phyloP scores from a whole-genome alignment of 1,140 invertebrate genomes.

The Aphidius gifuensis region DNA sequence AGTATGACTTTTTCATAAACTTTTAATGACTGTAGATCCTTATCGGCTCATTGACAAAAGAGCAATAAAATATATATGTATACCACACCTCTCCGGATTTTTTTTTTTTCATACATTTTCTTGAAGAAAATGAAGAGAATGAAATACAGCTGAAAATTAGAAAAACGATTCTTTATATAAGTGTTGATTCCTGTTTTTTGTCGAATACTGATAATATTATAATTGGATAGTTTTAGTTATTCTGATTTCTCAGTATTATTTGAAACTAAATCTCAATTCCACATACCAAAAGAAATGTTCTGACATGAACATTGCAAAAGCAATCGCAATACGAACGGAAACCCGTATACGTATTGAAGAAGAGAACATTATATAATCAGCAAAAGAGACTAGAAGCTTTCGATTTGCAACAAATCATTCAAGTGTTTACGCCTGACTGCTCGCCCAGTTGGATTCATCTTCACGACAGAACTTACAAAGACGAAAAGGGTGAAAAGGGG shows the following conservation, averaged over 20 bases:
- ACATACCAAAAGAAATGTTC: too few species aligned
- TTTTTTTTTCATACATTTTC: too few species aligned
- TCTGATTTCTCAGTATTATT: too few species aligned
- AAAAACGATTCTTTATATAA: neutral
- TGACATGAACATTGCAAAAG: too few species aligned
- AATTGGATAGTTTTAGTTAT: too few species aligned
- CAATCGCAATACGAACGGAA: neutral
- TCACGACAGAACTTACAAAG: conserved; percentile 34
- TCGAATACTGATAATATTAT: too few species aligned
- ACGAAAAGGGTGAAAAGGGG: conserved; percentile 1
- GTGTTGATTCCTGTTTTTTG: too few species aligned
- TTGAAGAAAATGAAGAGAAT: too few species aligned
- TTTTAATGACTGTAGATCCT: conserved; percentile 57
- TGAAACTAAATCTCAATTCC: too few species aligned
- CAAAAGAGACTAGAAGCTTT: conserved; percentile 29
- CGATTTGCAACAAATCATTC: conserved; percentile 49
- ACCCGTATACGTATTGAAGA: neutral
- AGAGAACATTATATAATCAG: neutral
- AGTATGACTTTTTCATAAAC: conserved; percentile 55
- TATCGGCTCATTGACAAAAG: conserved; percentile 46
- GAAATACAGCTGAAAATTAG: too few species aligned
- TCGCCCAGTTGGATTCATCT: conserved; percentile 48
- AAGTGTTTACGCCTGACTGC: conserved; percentile 39
- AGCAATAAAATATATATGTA: neutral
- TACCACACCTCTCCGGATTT: too few species aligned